Evolutionary conservation across 23 tunicate genomes (phyloP), one percentile per base, ranked within the genome.

Genomic region (Trididemnum miniatum): DNA sequence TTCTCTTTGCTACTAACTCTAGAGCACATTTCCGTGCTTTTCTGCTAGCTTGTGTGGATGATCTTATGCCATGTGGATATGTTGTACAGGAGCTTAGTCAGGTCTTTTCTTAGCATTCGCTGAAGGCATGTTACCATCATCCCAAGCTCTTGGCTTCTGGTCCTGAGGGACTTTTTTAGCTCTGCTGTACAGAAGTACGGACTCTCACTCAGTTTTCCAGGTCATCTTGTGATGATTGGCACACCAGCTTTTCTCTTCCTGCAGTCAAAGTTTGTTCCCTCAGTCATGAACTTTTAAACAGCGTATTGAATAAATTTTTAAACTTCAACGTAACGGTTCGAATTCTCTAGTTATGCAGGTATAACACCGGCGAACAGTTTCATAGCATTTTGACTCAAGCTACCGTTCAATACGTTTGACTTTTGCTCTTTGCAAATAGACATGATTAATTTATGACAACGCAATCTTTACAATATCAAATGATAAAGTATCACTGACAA

Each of bases 161-260:
- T 20, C 69, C 69, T 24, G 69, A 23, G 69, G 27, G 69, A 62
- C 69, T 62, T 62, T 62, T 62, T 62, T 20, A 27, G 28, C 24
- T 23, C 27, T 23, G 24, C 27, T 23, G 24, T 20, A 62, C 69
- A 62, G 69, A 62, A 62, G 69, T 27, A 62, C 69, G 27, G 69
- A 62, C 69, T 62, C 69, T 62, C n/a, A 62, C 23, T 23, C 25
- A 62, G 5, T 4, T 62, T 62, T 62, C 7, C 69, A 62, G 27
- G 28, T 15, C 27, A 62, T 67, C 75, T 67, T 67, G 37, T 38
- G 32, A 38, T 67, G 75, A 67, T n/a, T 67, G 75, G 38, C 75
- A 31, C 75, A 67, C 75, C 38, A 67, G 75, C 75, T 67, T 67
- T 30, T 38, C 75, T 38, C 75, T 67, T 67, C 32, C 75, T 67